phyloP scores from a whole-genome alignment of 2,797 vertebrate genomes.

The Sebastes taczanowskii region DNA sequence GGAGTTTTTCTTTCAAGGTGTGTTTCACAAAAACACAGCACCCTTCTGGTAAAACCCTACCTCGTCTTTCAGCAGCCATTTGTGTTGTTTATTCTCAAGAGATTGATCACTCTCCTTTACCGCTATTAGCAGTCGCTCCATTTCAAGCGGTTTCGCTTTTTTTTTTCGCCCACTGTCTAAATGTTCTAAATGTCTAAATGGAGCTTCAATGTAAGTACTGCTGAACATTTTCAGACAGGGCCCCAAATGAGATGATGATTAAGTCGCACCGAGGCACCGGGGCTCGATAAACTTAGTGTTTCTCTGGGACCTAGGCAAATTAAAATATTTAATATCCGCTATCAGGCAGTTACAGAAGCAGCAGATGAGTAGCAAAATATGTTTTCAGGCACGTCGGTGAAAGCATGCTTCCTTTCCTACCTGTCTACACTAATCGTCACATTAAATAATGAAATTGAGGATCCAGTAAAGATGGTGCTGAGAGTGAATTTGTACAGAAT shows the following conservation, averaged over 20 bases:
- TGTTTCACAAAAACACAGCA: background rate
- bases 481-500: background rate
- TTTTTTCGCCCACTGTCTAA: background rate
- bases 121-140: background rate
- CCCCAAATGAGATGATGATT: slow-evolving; percentile 47
- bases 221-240: slow-evolving; percentile 16
- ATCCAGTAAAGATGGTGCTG: slow-evolving; percentile 16
- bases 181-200: slow-evolving; percentile 13
- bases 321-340: slow-evolving; percentile 31
- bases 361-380: background rate
- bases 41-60: background rate
- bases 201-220: slow-evolving; percentile 29
- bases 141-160: background rate
- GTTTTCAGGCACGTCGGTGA: background rate
- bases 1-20: background rate
- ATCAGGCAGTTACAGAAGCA: slow-evolving; percentile 8
- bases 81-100: background rate
- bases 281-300: slow-evolving; percentile 26
- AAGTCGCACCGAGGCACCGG: slow-evolving; percentile 10
- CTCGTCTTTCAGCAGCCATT: background rate
- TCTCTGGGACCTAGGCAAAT: slow-evolving; percentile 29
- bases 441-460: slow-evolving; percentile 12
- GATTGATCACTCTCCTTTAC: background rate
- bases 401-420: background rate
- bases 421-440: background rate